Percentiles rank a stretch among this genome's conserved stretches.
Conservation (phyloP, 2,113 vertebrate species). For the Tragelaphus imberbis region DNA sequence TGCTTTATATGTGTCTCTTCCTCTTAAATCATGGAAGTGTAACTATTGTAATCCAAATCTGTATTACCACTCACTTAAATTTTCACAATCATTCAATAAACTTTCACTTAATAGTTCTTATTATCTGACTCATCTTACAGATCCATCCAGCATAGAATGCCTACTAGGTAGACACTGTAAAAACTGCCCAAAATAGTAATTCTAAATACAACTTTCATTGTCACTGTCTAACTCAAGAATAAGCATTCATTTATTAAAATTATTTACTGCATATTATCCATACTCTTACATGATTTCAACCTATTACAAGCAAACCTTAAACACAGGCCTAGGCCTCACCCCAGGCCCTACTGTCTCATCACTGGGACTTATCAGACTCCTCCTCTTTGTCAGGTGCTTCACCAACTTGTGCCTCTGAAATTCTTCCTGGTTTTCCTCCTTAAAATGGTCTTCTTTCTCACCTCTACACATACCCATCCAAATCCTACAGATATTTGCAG, state of each 20-base stretch:
- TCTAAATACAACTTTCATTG: neutral
- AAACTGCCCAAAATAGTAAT: neutral
- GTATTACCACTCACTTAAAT: neutral
- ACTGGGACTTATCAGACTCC: too few species aligned
- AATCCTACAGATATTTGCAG: neutral
- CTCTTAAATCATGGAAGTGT: neutral
- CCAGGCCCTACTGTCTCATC: neutral
- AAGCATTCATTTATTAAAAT: neutral
- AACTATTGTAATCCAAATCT: neutral
- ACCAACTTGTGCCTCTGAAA: neutral
- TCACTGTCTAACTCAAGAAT: neutral
- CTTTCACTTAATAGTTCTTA: neutral
- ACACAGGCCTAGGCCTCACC: too few species aligned
- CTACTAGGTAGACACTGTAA: neutral
- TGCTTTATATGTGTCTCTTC: neutral
- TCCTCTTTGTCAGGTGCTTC: neutral
- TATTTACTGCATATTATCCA: neutral
- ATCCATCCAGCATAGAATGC: neutral
- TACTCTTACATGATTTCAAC: neutral
- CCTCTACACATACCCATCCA: neutral
- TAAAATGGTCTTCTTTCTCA: neutral
- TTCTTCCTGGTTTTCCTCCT: neutral
- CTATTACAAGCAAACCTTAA: neutral
- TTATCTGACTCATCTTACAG: neutral
- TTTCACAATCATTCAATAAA: neutral